phyloP scores from a whole-genome alignment of 2,113 vertebrate species.

The Cricetomys ansorgei region DNA sequence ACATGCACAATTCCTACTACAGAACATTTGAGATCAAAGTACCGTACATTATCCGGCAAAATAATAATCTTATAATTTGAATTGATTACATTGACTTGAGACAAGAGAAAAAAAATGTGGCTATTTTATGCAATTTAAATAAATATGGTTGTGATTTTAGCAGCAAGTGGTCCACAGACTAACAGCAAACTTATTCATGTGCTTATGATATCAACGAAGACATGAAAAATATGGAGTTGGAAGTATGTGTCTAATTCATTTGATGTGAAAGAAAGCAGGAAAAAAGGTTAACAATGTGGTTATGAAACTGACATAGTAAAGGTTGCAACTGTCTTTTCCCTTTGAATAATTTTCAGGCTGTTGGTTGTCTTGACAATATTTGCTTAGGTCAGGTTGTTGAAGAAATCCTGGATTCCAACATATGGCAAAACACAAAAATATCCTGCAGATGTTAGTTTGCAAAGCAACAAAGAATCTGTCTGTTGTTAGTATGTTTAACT shows the following conservation, averaged over 20 bases:
- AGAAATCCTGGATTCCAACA: neutral
- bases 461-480: neutral
- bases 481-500: conserved; percentile 28
- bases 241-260: neutral
- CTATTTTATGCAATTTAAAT: neutral
- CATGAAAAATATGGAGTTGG: neutral
- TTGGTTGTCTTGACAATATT: conserved; percentile 26
- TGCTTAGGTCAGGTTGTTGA: conserved; percentile 32
- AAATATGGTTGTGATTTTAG: neutral
- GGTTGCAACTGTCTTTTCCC: neutral
- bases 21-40: neutral
- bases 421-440: neutral
- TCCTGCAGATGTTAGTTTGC: neutral
- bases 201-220: neutral
- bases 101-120: neutral
- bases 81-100: neutral
- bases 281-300: neutral
- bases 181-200: neutral
- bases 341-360: neutral
- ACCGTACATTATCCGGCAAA: neutral
- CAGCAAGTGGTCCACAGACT: neutral
- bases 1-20: neutral
- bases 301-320: neutral
- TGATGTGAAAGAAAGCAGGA: neutral
- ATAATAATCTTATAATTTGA: neutral